A percentile compares a stretch with the other conserved stretches of the same genome.
Evolutionary conservation across 2,888 invertebrate genomes (phyloP).

Genomic region (Drosophila tanythrix): DNA sequence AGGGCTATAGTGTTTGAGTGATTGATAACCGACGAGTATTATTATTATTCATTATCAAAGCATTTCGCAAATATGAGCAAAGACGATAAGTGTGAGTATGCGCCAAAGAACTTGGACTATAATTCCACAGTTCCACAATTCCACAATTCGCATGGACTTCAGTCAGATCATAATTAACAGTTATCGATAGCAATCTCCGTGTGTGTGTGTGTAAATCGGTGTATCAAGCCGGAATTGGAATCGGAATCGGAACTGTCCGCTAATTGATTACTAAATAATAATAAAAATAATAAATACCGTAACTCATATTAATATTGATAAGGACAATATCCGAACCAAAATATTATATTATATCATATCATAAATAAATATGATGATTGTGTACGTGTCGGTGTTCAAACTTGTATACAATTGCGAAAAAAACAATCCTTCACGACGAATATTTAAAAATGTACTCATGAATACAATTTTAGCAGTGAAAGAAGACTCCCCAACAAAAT

Average conservation of each 20-base stretch:
- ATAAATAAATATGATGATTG: too few relatives aligned
- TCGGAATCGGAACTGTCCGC: background rate
- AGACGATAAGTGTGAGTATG: constrained; percentile 83
- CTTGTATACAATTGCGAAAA: too few relatives aligned
- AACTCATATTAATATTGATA: background rate
- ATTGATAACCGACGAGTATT: constrained; percentile 14
- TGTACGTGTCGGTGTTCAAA: too few relatives aligned
- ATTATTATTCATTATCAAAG: constrained; percentile 10
- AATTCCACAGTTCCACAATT: constrained; percentile 15
- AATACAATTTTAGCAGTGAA: background rate
- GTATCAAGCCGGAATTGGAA: background rate
- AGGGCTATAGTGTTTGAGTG: constrained; percentile 28
- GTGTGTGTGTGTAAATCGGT: background rate
- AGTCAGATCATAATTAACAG: constrained; percentile 4
- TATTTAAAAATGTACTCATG: too few relatives aligned
- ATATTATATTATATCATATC: too few relatives aligned
- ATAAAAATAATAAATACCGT: background rate
- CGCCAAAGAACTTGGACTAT: constrained; percentile 9
- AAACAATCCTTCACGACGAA: too few relatives aligned
- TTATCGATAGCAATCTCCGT: background rate
- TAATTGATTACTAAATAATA: background rate
- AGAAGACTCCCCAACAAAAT: background rate
- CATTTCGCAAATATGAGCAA: constrained; percentile 78
- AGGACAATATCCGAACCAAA: too few relatives aligned
- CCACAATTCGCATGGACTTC: constrained; percentile 41